Evolutionary conservation across 2,888 invertebrate genomes (phyloP), one percentile per base, ranked within the genome.

Genomic region (Bembecia ichneumoniformis): DNA sequence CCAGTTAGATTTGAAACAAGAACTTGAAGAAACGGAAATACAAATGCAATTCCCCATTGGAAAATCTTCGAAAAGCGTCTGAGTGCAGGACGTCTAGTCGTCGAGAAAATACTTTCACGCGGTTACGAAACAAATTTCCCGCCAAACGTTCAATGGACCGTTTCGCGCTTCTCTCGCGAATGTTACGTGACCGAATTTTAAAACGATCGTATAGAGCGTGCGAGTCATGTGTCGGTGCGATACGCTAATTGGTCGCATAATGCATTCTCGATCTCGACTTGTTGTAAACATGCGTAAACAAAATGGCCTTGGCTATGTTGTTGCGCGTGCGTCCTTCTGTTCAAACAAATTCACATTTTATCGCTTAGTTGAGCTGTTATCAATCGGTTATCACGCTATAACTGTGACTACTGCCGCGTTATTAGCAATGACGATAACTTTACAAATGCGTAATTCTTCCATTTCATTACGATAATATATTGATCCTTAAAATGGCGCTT

Each of bases 61-160:
- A 10, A n/a, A 7, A 40, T 20, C 7, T 28, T 9, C 28, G 28
- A 28, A 28, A 28, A 28, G 28, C 9, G 28, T 28, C 9, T 28
- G 28, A 9, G 28, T 28, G 28, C 28, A 9, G 7, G 28, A 28
- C 28, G 28, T 28, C 28, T 5, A 9, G 28, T 9, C 9, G 47
- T 43, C 40, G 53, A 54, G 63, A 74, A 72, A 73, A 75, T 72
- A 74, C 70, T 81, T 80, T 81, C 76, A 69, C 74, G 67, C 63
- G 64, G 59, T 84, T 80, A 70, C 71, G 74, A 65, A 82, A 82
- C 58, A 52, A 57, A 59, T 77, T 82, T 82, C 81, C 82, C 82
- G 83, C 83, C 80, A 78, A 77, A 67, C 54, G 66, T 58, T 82
- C 82, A 82, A 83, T 83, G 84, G 59, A 81, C 74, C 72, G 74